phyloP scores from a whole-genome alignment of 2,797 vertebrate genomes.

The Anabas testudineus region DNA sequence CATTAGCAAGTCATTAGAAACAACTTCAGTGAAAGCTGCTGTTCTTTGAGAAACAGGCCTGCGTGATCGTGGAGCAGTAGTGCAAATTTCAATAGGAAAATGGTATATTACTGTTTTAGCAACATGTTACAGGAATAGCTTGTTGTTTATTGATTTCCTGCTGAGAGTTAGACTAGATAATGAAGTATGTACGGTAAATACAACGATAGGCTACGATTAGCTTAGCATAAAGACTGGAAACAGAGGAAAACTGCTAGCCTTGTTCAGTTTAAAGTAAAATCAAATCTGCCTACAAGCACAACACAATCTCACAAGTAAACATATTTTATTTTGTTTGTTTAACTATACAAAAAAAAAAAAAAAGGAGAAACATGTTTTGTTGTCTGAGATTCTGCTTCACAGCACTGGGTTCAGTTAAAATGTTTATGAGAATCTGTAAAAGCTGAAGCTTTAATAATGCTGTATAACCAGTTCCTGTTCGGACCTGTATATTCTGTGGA shows the following conservation, averaged over 20 bases:
- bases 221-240: background rate
- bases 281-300: no score
- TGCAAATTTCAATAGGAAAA: background rate
- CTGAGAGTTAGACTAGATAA: background rate
- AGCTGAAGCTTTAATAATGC: background rate
- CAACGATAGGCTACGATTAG: background rate
- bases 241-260: no score
- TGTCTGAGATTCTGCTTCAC: background rate
- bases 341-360: background rate
- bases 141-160: no score
- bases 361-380: background rate
- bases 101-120: background rate
- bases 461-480: background rate
- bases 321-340: background rate
- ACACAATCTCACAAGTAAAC: background rate
- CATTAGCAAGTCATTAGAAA: constrained; percentile 75
- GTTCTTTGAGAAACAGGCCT: constrained; percentile 41
- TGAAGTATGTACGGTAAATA: no score
- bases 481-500: constrained; percentile 1
- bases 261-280: no score
- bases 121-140: background rate
- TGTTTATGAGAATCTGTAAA: background rate
- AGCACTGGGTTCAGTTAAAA: background rate
- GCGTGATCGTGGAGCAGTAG: constrained; percentile 6
- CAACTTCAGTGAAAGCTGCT: constrained; percentile 60